Percentiles rank a stretch among this genome's conserved stretches.
These are phyloP conservation scores for Hedya salicella DNA, from an alignment of 2,888 invertebrate genomes.

Conservation along the genomic window DNA sequence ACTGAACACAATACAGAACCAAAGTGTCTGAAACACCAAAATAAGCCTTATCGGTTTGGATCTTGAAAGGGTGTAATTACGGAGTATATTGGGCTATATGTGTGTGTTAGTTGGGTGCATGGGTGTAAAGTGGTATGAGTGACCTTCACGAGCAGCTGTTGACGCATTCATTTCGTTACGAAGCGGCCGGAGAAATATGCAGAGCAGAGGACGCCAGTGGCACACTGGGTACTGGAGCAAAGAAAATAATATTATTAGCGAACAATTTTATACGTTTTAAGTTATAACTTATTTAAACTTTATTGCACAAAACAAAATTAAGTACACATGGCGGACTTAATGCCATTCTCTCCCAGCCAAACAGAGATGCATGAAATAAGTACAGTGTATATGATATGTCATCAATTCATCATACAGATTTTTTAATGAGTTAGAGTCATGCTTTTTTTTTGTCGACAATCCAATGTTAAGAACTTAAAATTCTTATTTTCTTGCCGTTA, in stretches of 20 bases:
- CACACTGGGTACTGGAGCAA: slow-evolving; percentile 40
- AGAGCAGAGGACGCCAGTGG: slow-evolving; percentile 35
- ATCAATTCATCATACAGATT: no score
- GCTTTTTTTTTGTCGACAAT: no score
- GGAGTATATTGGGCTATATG: neutral
- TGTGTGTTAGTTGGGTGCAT: slow-evolving; percentile 32
- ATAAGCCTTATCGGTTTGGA: neutral
- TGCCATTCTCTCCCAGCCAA: no score
- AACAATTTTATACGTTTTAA: no score
- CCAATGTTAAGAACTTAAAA: no score
- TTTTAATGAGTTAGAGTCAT: no score
- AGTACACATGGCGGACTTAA: no score
- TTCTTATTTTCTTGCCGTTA: no score
- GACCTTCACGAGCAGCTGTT: slow-evolving; percentile 64
- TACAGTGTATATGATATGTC: no score
- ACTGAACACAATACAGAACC: neutral
- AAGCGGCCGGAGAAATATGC: slow-evolving; percentile 59
- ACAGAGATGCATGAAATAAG: no score
- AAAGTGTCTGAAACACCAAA: neutral
- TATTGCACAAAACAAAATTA: no score
- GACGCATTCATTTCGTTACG: slow-evolving; percentile 52
- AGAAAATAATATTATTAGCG: neutral
- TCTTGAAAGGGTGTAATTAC: neutral
- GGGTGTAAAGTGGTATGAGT: slow-evolving; percentile 38
- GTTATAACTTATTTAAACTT: no score